phyloP scores from a whole-genome alignment of 2,888 invertebrate genomes.

The Notodonta dromedarius region DNA sequence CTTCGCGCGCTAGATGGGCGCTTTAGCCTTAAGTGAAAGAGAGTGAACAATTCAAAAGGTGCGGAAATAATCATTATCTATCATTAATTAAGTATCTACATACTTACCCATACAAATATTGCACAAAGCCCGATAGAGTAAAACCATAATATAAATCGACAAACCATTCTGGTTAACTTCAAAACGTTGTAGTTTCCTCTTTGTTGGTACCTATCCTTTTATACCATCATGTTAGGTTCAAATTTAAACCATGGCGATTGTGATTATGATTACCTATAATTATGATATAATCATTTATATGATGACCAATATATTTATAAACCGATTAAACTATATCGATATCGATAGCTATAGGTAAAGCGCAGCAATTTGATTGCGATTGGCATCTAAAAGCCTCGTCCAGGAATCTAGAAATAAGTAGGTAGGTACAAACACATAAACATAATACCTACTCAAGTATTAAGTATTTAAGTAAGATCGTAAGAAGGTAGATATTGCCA shows the following conservation, averaged over 20 bases:
- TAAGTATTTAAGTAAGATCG: too few species aligned
- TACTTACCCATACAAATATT: constrained; percentile 50
- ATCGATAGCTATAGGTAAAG: too few species aligned
- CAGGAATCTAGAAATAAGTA: too few species aligned
- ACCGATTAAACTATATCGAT: too few species aligned
- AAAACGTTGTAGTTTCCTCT: neutral
- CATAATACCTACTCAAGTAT: too few species aligned
- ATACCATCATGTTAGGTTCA: constrained; percentile 11
- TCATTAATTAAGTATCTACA: too few species aligned
- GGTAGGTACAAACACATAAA: neutral
- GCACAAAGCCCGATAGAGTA: constrained; percentile 40
- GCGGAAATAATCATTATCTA: too few species aligned
- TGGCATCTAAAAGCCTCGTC: neutral
- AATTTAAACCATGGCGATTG: neutral
- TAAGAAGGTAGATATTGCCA: too few species aligned
- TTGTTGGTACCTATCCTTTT: constrained; percentile 13
- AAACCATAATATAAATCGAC: constrained; percentile 44
- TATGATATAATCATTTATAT: neutral
- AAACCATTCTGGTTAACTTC: constrained; percentile 41
- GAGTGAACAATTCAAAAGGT: too few species aligned
- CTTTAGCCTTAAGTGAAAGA: too few species aligned
- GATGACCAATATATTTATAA: too few species aligned
- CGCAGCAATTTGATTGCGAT: neutral
- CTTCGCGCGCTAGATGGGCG: too few species aligned
- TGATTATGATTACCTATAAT: neutral